Evolutionary conservation across 37 sponge, comb jelly and placozoan species (phyloP).

Genomic region (Spongia lamella): DNA sequence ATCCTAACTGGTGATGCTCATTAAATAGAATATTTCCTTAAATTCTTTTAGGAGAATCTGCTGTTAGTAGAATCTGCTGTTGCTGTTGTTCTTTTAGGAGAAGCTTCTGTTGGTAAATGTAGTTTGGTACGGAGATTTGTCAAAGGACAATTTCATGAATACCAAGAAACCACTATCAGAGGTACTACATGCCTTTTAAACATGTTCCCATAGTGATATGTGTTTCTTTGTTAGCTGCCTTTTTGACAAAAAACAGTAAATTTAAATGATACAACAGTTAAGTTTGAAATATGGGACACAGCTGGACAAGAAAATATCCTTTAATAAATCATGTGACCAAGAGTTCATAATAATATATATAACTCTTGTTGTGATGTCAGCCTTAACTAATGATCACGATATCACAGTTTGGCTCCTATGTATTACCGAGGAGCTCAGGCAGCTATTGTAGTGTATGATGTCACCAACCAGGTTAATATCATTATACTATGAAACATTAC

Average conservation of each 20-base stretch:
- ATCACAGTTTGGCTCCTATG: slow-evolving; percentile 99
- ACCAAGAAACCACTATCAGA: slow-evolving; percentile 97
- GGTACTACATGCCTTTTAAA: too few relatives aligned
- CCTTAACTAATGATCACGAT: slow-evolving; percentile 42
- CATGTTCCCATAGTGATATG: too few relatives aligned
- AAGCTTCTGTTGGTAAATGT: slow-evolving; percentile 97
- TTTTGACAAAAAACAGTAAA: slow-evolving; percentile 98
- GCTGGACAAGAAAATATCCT: slow-evolving; percentile 85
- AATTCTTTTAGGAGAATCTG: slow-evolving; percentile 63
- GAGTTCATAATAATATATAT: too few relatives aligned
- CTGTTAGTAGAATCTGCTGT: too few relatives aligned
- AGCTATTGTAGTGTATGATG: slow-evolving; percentile 99
- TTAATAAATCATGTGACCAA: slow-evolving; percentile 36
- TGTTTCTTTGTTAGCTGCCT: slow-evolving; percentile 80
- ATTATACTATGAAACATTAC: too few relatives aligned
- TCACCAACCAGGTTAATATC: slow-evolving; percentile 88
- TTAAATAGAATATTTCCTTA: not conserved
- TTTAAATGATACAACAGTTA: slow-evolving; percentile 96
- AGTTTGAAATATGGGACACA: slow-evolving; percentile 99
- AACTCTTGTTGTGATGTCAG: slow-evolving; percentile 8
- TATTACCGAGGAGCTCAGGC: slow-evolving; percentile 99
- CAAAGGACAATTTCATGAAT: slow-evolving; percentile 99
- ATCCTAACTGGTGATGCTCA: not conserved
- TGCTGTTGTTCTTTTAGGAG: too few relatives aligned
- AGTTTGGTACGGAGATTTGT: slow-evolving; percentile 98